phyloP scores from a whole-genome alignment of 1,140 invertebrate genomes.

The Pogonus chalceus region DNA sequence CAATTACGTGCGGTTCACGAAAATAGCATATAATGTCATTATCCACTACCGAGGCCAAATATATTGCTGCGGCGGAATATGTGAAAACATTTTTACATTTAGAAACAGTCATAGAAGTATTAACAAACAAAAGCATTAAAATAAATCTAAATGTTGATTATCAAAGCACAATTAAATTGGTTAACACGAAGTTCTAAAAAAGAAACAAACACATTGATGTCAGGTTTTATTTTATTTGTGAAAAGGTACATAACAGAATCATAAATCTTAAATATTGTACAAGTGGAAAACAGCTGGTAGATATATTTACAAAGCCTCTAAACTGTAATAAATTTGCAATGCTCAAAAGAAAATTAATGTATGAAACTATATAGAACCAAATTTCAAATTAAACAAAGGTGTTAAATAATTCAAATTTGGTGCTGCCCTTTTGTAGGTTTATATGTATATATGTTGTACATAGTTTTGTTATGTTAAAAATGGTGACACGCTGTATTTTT shows the following conservation, averaged over 20 bases:
- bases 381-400: too few species aligned
- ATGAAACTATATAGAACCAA: too few species aligned
- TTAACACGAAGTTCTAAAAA: slow-evolving; percentile 16
- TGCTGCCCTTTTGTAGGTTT: too few species aligned
- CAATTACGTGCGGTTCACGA: slow-evolving; percentile 19
- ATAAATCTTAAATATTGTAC: slow-evolving; percentile 12
- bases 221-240: slow-evolving; percentile 25
- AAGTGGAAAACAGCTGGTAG: slow-evolving; percentile 11
- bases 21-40: slow-evolving; percentile 21
- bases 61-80: slow-evolving; percentile 21
- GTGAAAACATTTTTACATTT: slow-evolving; percentile 20
- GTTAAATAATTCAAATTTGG: too few species aligned
- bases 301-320: too few species aligned
- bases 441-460: too few species aligned
- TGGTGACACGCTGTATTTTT: too few species aligned
- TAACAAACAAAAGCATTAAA: slow-evolving; percentile 2
- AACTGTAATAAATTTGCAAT: too few species aligned
- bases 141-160: slow-evolving; percentile 19
- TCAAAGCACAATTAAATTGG: slow-evolving; percentile 21
- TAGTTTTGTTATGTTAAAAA: too few species aligned
- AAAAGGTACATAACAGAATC: slow-evolving; percentile 12
- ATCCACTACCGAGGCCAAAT: too few species aligned
- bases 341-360: too few species aligned
- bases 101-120: slow-evolving; percentile 9
- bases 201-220: slow-evolving; percentile 30